Percentiles rank a stretch among this genome's conserved stretches.
phyloP scores from a whole-genome alignment of 2,888 invertebrate genomes.

The Malthinus seriepunctatus region DNA sequence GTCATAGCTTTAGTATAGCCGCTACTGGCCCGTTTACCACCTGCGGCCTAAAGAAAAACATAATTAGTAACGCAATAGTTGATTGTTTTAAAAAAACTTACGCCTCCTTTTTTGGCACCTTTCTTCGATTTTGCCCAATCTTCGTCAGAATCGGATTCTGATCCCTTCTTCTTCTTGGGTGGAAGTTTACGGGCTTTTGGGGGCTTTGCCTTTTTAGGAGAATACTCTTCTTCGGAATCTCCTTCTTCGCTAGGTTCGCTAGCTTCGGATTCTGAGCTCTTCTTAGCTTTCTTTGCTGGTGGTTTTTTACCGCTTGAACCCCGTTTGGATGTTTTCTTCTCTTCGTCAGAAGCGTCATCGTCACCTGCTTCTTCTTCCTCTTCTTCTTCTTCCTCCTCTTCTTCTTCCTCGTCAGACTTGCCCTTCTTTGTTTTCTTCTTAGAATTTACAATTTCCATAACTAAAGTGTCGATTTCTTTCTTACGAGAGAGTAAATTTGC shows the following conservation, averaged over 20 bases:
- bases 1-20: constrained; percentile 86
- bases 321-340: constrained; percentile 62
- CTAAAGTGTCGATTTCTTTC: constrained; percentile 84
- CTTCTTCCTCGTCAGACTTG: constrained; percentile 55
- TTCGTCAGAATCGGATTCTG: constrained; percentile 70
- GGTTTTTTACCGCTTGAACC: constrained; percentile 58
- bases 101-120: constrained; percentile 54
- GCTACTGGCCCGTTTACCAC: constrained; percentile 57
- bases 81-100: constrained; percentile 37
- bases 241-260: constrained; percentile 58
- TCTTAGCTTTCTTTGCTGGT: constrained; percentile 57
- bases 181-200: constrained; percentile 59
- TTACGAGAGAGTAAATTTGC: constrained; percentile 77
- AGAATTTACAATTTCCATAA: constrained; percentile 73
- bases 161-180: constrained; percentile 64
- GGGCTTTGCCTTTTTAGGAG: constrained; percentile 61
- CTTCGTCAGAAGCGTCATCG: constrained; percentile 56
- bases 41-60: constrained; percentile 21
- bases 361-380: constrained; percentile 56
- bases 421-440: constrained; percentile 54
- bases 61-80: not conserved
- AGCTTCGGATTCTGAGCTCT: constrained; percentile 56
- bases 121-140: constrained; percentile 68
- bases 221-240: constrained; percentile 65
- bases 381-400: constrained; percentile 57